Evolutionary conservation across 2,113 vertebrate species (phyloP).

Genomic region (Ptyas mucosa): DNA sequence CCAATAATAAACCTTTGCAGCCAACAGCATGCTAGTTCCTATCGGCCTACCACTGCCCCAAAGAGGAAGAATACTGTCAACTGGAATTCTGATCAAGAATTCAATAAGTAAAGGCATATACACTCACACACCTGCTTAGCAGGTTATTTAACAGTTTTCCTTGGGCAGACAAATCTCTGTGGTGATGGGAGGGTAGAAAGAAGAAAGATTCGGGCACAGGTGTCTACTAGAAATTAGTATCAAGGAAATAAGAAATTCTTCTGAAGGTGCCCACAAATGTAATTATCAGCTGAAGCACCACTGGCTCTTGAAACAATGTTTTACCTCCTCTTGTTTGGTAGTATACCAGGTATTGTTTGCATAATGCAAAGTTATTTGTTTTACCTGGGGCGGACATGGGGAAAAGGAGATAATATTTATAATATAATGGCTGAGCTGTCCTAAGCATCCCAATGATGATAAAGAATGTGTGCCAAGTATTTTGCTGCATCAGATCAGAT

Average conservation of each 20-base stretch:
- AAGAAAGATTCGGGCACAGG: slow-evolving; percentile 23
- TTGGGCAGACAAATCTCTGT: slow-evolving; percentile 16
- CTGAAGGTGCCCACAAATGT: slow-evolving; percentile 44
- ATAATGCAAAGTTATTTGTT: not conserved
- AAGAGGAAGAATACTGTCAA: slow-evolving; percentile 46
- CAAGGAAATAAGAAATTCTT: slow-evolving; percentile 51
- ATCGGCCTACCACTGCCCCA: slow-evolving; percentile 41
- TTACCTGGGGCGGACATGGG: not conserved
- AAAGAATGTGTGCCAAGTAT: not conserved
- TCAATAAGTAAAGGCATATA: slow-evolving; percentile 45
- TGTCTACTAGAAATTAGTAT: slow-evolving; percentile 51
- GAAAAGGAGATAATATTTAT: not conserved
- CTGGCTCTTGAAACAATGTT: not conserved
- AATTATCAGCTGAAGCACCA: slow-evolving; percentile 26
- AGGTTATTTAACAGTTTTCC: not conserved
- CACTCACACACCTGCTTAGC: slow-evolving; percentile 46
- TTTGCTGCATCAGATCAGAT: not conserved
- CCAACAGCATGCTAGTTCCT: slow-evolving; percentile 33
- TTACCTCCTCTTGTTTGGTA: slow-evolving; percentile 16
- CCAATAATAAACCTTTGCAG: slow-evolving; percentile 48
- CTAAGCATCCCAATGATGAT: not conserved
- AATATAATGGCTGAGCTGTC: too few species aligned
- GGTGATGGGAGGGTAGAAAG: not conserved
- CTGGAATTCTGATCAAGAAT: slow-evolving; percentile 52
- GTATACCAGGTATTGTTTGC: not conserved